phyloP scores from a whole-genome alignment of 2,113 vertebrate genomes.

The Paramisgurnus dabryanus region DNA sequence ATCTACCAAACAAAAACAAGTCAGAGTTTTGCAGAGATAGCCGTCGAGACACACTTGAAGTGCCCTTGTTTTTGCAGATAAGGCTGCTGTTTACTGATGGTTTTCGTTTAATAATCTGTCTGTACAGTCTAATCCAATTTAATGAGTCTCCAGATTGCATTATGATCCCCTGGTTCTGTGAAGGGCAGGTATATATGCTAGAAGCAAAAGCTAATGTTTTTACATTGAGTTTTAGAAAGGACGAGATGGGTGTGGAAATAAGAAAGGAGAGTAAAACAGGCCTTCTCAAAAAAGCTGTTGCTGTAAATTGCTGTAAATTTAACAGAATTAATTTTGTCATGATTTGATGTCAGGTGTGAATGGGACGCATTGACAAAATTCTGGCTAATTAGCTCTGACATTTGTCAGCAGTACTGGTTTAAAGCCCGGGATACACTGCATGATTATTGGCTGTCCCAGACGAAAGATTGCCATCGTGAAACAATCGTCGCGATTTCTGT shows the following conservation, averaged over 20 bases:
- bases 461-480: no score
- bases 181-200: conserved; percentile 80
- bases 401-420: neutral
- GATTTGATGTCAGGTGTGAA: neutral
- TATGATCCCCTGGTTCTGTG: conserved; percentile 76
- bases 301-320: conserved; percentile 10
- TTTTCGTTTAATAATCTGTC: conserved; percentile 84
- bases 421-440: no score
- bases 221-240: conserved; percentile 24
- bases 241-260: neutral
- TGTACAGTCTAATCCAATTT: conserved; percentile 83
- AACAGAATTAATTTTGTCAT: neutral
- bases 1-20: conserved; percentile 50
- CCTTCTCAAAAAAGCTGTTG: no score
- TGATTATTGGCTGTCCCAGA: no score
- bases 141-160: conserved; percentile 86
- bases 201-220: conserved; percentile 80
- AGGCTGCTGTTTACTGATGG: conserved; percentile 71
- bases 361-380: neutral
- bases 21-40: conserved; percentile 42
- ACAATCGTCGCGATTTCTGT: no score
- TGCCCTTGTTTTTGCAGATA: conserved; percentile 54
- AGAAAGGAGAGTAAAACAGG: neutral
- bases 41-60: conserved; percentile 39
- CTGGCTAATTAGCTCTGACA: neutral